A percentile compares a stretch with the other conserved stretches of the same genome.
These are phyloP conservation scores for Lasioglossum malachurum DNA, from an alignment of 2,888 invertebrate genomes.

Conservation along the genomic window DNA sequence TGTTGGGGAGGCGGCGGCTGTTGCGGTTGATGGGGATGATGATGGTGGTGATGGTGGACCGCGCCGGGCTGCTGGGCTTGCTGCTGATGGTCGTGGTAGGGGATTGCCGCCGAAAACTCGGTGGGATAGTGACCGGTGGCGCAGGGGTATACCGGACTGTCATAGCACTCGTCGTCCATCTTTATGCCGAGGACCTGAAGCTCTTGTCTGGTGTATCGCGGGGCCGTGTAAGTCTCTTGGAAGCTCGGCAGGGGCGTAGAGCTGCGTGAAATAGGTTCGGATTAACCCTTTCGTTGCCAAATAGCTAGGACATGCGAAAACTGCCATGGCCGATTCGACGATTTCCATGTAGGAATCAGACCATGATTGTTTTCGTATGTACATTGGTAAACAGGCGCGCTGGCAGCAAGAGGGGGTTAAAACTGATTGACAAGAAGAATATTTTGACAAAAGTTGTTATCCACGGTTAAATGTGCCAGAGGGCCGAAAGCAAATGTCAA, in stretches of 20 bases:
- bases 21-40: slow-evolving; percentile 70
- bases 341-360: background rate
- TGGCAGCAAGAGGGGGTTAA: background rate
- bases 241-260: slow-evolving; percentile 92
- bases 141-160: slow-evolving; percentile 84
- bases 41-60: slow-evolving; percentile 84
- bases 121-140: slow-evolving; percentile 75
- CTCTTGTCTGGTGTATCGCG: slow-evolving; percentile 88
- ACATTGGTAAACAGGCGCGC: background rate
- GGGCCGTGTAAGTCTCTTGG: slow-evolving; percentile 94
- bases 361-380: background rate
- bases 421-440: background rate
- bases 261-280: slow-evolving; percentile 74
- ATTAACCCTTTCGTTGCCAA: background rate
- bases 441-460: background rate
- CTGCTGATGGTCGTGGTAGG: slow-evolving; percentile 84
- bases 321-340: background rate
- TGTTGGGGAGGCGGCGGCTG: slow-evolving; percentile 80
- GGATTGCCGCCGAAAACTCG: slow-evolving; percentile 74
- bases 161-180: slow-evolving; percentile 95
- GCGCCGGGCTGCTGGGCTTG: slow-evolving; percentile 82
- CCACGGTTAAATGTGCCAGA: background rate
- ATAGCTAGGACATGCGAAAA: background rate
- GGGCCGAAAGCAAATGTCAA: background rate
- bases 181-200: slow-evolving; percentile 90